Base-by-base conservation (phyloP, 2,113 vertebrate genomes). In the Glaucomys volans region DNA sequence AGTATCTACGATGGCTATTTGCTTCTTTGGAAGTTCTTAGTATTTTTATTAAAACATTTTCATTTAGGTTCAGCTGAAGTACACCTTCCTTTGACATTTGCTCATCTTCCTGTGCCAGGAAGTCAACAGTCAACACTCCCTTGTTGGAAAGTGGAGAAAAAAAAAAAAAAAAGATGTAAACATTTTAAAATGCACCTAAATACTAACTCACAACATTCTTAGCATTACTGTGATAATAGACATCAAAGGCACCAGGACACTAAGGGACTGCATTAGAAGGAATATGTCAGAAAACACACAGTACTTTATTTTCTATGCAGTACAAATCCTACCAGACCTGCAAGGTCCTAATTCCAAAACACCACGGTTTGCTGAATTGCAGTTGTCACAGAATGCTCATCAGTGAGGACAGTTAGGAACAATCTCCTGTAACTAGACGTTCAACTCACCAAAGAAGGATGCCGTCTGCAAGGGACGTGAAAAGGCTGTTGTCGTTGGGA, bases 371-470 rank as follows among this genome's bases (percentile, higher is more conserved):
- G 52, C 28, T n/a, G 28, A 85, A 52, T 40, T 72, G 22, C 42
- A 71, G 66, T 76, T 64, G 83, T 83, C 26, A 64, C 4, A 37
- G 40, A 88, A 44, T 26, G 3, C 4, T 52, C 28, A 8, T 57
- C 42, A 66, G 2, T 8, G 22, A n/a, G 24, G 11, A 32, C 28
- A 57, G 5, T 18, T 37, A 87, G 44, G 83, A 69, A 26, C 30
- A 1, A 47, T 44, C 30, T 54, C 24, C 52, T 17, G 24, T n/a
- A 50, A 79, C 10, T 44, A 40, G 85, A 5, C 7, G 12, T 13
- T 85, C 42, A 81, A 98, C 99, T 98, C 98, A 99, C 99, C 99
- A 99, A 87, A 99, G 98, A 37, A 99, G 98, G 96, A 99, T 99
- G 96, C 99, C 99, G 96, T 99, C 99, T 24, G 99, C 98, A 84